These are phyloP conservation scores for Sylvietta virens DNA, from an alignment of 2,113 vertebrate species.

Conservation along the genomic window DNA sequence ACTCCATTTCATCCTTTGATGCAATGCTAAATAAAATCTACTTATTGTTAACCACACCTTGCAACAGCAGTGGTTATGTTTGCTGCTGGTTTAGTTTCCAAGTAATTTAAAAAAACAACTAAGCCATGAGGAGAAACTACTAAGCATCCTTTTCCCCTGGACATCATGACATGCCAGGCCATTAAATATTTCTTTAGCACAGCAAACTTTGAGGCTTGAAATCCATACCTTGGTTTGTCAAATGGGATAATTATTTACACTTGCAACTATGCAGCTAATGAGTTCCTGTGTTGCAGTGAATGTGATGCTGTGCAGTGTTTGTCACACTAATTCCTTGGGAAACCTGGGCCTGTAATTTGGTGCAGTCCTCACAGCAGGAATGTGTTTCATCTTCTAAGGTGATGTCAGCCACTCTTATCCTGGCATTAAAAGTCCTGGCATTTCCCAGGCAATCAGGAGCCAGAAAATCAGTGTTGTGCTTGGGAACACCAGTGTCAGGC, in stretches of 20 bases:
- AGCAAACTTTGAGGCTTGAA: background rate
- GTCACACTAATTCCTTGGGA: background rate
- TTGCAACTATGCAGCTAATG: background rate
- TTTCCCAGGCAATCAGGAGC: background rate
- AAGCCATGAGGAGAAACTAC: slow-evolving; percentile 38
- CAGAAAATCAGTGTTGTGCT: background rate
- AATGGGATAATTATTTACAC: background rate
- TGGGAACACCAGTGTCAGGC: background rate
- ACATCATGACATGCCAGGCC: background rate
- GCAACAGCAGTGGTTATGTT: background rate
- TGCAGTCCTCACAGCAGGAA: background rate
- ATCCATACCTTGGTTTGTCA: background rate
- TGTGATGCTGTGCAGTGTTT: rapidly evolving
- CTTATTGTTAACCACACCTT: background rate
- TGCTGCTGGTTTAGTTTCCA: slow-evolving; percentile 32
- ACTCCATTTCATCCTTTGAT: background rate
- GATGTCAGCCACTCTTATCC: background rate
- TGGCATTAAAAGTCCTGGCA: background rate
- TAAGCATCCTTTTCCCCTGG: slow-evolving; percentile 31
- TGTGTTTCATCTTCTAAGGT: background rate
- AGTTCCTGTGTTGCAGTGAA: background rate
- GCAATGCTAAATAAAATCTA: slow-evolving; percentile 36
- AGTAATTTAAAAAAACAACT: slow-evolving; percentile 50
- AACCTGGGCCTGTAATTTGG: background rate
- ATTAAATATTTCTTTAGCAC: slow-evolving; percentile 43